A percentile compares a stretch with the other conserved stretches of the same genome.
These are phyloP conservation scores for Caenorhabditis sp. DNA, from an alignment of 2,888 invertebrate species.

Conservation along the genomic window DNA sequence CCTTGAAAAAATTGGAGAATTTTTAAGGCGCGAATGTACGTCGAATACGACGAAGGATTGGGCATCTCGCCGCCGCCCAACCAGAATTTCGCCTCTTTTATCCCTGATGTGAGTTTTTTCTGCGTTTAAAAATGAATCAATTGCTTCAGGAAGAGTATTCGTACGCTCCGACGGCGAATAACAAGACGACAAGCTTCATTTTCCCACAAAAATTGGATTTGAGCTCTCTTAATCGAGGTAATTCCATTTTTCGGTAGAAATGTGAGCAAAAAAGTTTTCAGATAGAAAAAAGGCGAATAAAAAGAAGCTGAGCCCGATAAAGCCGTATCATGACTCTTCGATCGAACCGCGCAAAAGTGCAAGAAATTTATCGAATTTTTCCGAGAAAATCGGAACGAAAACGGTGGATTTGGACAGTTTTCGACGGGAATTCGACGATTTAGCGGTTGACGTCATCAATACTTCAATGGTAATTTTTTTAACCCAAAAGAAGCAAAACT, in stretches of 20 bases:
- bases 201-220: constrained; percentile 45
- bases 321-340: background rate
- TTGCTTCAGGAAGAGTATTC: constrained; percentile 6
- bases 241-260: background rate
- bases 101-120: background rate
- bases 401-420: constrained; percentile 16
- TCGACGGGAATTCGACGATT: background rate
- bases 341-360: background rate
- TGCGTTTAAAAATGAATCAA: background rate
- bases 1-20: background rate
- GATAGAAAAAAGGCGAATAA: background rate
- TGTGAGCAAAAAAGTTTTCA: background rate
- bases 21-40: constrained; percentile 27
- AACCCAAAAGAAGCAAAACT: background rate
- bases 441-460: background rate
- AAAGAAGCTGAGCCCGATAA: constrained; percentile 47
- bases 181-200: background rate
- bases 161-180: background rate
- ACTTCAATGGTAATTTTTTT: background rate
- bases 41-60: constrained; percentile 46
- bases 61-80: constrained; percentile 24
- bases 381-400: background rate
- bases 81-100: constrained; percentile 38
- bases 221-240: constrained; percentile 9
- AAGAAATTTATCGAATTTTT: background rate